A percentile compares a stretch with the other conserved stretches of the same genome.
These are phyloP conservation scores for Pedionomus torquatus DNA, from an alignment of 2,113 vertebrate species.

Conservation along the genomic window DNA sequence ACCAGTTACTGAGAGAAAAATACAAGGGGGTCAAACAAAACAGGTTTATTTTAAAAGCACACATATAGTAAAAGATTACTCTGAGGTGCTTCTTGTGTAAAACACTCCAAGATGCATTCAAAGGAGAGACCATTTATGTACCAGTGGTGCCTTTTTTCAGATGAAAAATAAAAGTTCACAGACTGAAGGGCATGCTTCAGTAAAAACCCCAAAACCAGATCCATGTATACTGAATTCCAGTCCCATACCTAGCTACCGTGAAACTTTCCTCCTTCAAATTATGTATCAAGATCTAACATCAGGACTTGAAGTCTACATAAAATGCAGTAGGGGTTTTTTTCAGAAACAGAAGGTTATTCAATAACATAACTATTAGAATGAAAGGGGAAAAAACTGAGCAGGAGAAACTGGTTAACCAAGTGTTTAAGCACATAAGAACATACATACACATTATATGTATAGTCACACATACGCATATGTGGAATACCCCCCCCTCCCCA, in stretches of 20 bases:
- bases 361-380: background rate
- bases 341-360: background rate
- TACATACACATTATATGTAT: background rate
- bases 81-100: background rate
- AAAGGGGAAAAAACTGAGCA: background rate
- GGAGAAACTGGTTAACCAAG: conserved; percentile 17
- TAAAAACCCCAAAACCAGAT: background rate
- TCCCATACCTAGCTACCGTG: fast-evolving
- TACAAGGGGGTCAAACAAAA: background rate
- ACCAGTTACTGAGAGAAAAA: background rate
- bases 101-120: background rate
- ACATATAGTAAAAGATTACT: background rate
- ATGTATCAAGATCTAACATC: background rate
- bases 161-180: background rate
- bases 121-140: background rate
- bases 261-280: background rate
- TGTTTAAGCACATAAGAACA: background rate
- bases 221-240: background rate
- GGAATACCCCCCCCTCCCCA: background rate
- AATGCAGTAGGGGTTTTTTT: background rate
- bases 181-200: background rate
- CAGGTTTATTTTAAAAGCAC: background rate
- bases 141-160: background rate
- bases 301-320: background rate
- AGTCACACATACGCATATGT: background rate